Percentiles rank a stretch among this genome's conserved stretches.
Evolutionary conservation across 2,797 vertebrate species (phyloP).

Genomic region (Danionella dracula): DNA sequence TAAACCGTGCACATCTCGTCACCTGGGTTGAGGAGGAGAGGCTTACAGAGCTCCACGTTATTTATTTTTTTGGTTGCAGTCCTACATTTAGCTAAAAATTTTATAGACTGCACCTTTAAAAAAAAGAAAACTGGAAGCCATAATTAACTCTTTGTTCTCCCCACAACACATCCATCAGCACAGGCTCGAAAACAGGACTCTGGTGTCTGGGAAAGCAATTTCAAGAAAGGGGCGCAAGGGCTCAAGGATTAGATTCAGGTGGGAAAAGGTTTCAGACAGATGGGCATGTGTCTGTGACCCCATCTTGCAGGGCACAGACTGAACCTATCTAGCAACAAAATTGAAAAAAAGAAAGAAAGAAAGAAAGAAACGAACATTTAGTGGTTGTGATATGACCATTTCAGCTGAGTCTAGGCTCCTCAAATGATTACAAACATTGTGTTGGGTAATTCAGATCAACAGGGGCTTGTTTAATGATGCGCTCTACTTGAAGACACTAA

Average conservation of each 20-base stretch:
- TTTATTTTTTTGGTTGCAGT: too few species aligned
- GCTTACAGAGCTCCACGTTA: too few species aligned
- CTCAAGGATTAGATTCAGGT: slow-evolving; percentile 59
- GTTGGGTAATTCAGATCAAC: slow-evolving; percentile 1
- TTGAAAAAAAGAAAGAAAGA: slow-evolving; percentile 3
- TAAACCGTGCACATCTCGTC: too few species aligned
- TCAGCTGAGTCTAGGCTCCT: neutral
- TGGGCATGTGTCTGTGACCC: slow-evolving; percentile 18
- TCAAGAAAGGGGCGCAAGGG: slow-evolving; percentile 52
- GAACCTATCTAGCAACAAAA: slow-evolving; percentile 23
- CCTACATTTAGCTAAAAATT: too few species aligned
- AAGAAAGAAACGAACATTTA: neutral
- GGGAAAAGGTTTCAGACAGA: slow-evolving; percentile 31
- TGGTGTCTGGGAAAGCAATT: slow-evolving; percentile 65
- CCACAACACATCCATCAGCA: slow-evolving; percentile 57
- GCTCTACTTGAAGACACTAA: slow-evolving; percentile 16
- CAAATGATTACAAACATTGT: neutral
- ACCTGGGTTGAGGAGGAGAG: too few species aligned
- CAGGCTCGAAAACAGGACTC: slow-evolving; percentile 46
- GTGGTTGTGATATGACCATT: neutral
- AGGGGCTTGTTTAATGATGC: slow-evolving; percentile 1
- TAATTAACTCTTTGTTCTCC: slow-evolving; percentile 40
- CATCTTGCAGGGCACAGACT: slow-evolving; percentile 24
- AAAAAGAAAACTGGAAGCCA: slow-evolving; percentile 18
- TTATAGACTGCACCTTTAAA: neutral